A percentile compares a stretch with the other conserved stretches of the same genome.
These are phyloP conservation scores for Kryphioiulus occultus DNA, from an alignment of 2,888 invertebrate species.

Conservation along the genomic window DNA sequence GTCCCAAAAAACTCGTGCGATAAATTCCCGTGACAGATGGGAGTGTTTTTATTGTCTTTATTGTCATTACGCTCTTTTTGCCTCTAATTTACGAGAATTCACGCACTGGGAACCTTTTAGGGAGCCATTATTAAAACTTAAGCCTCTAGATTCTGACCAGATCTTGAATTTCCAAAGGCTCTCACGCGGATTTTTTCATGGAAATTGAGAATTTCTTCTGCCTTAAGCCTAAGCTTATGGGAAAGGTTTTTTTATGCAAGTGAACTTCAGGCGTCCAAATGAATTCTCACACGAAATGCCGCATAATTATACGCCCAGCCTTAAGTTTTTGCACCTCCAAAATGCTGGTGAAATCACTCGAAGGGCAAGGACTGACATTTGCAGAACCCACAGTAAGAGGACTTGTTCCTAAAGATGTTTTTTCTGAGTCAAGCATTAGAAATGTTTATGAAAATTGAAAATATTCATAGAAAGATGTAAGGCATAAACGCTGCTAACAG, in stretches of 20 bases:
- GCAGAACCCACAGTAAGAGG: neutral
- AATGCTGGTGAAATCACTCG: neutral
- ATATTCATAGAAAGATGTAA: too few relatives aligned
- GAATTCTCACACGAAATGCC: neutral
- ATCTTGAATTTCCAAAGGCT: neutral
- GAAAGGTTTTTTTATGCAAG: neutral
- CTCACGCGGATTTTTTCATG: neutral
- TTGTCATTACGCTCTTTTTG: constrained; percentile 36
- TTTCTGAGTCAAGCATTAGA: neutral
- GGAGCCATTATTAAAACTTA: constrained; percentile 21
- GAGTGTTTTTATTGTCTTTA: constrained; percentile 40
- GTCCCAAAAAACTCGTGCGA: neutral
- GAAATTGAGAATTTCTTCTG: neutral
- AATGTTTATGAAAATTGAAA: neutral
- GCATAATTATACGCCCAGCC: neutral
- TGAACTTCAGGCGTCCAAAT: neutral
- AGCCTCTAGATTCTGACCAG: constrained; percentile 11
- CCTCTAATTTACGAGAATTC: constrained; percentile 32
- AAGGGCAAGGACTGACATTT: neutral
- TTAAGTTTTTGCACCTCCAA: constrained; percentile 11
- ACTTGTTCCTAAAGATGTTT: neutral
- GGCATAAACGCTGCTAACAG: too few relatives aligned
- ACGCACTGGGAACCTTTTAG: neutral
- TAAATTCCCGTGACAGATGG: constrained; percentile 40
- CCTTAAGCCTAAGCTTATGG: constrained; percentile 1